Percentiles rank a stretch among this genome's conserved stretches.
Evolutionary conservation across 2,888 invertebrate genomes (phyloP).

Genomic region (Pristionchus exspectatus): DNA sequence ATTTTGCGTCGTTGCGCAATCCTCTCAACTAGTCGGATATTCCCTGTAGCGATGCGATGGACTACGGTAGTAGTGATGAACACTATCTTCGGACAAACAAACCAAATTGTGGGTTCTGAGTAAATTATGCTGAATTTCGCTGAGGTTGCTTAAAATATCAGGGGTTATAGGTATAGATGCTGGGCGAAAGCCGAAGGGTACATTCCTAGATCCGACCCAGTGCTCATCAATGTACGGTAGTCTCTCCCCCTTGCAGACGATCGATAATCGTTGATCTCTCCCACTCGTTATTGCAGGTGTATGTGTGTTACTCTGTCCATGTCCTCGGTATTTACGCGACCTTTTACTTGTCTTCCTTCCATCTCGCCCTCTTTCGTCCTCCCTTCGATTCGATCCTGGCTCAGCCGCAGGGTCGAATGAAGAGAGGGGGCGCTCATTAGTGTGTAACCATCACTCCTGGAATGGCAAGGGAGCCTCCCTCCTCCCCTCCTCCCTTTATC

Average conservation of each 20-base stretch:
- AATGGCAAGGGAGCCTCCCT: neutral
- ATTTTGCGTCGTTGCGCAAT: constrained; percentile 39
- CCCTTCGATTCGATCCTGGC: constrained; percentile 16
- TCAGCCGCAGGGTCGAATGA: constrained; percentile 41
- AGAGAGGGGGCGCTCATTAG: neutral
- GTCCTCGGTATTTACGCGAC: constrained; percentile 46
- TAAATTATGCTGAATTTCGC: neutral
- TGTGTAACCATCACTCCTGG: constrained; percentile 21
- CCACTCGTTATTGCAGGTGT: constrained; percentile 5
- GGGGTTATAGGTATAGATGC: no score
- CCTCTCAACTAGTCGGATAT: neutral
- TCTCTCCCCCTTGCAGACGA: neutral
- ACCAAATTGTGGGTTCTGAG: no score
- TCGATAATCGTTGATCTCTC: constrained; percentile 9
- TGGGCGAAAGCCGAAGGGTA: no score
- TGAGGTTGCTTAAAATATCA: neutral
- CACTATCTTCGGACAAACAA: no score
- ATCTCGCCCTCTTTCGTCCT: neutral
- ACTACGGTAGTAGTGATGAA: neutral
- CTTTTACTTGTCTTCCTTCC: constrained; percentile 15
- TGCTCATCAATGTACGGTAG: neutral
- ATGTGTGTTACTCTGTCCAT: neutral
- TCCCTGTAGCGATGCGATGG: neutral
- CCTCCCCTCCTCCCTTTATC: neutral
- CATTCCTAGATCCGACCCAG: no score